Base-by-base conservation (phyloP, 2,113 vertebrate species). In the Equus przewalskii region DNA sequence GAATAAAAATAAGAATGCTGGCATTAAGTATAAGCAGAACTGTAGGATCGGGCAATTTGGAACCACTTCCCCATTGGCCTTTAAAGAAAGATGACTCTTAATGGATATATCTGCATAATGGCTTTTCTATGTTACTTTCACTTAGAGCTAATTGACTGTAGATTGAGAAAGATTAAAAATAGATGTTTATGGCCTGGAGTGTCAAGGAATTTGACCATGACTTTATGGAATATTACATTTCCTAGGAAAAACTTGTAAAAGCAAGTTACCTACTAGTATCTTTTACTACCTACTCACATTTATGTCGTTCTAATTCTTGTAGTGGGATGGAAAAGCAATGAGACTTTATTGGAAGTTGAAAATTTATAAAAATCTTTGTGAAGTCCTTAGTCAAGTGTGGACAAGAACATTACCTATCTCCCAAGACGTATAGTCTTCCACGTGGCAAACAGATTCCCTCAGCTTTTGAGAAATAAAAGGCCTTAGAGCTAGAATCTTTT, bases 61-160 rank as follows among this genome's bases (percentile, higher is more conserved):
- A 86, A 9, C 6, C 44, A n/a, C 51, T 0, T 70, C 51, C 5
- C 2, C 19, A 49, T 1, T n/a, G 85, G 92, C 18, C 67, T 98
- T 95, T 94, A 93, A 93, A 75, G 69, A 91, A 97, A 89, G 30
- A 96, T 89, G 78, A 79, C 13, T 96, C 18, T 84, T 92, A 96
- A 94, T 79, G 72, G 28, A n/a, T 36, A 14, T 82, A 93, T 78
- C 49, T 96, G 30, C 81, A 95, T 93, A 96, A 97, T 94, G 67
- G n/a, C 60, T 94, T 87, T 96, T 79, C 72, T 95, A 30, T 92
- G 44, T 87, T 89, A 60, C 69, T 92, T 97, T 96, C 36, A 92
- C 58, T 97, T 85, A 88, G 24, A 84, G 12, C 54, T 96, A 96
- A 96, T 75, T 91, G 93, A 82, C 22, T 84, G 60, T 46, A 87